These are phyloP conservation scores for Steinernema carpocapsae DNA, from an alignment of 2,888 invertebrate species.

Conservation along the genomic window DNA sequence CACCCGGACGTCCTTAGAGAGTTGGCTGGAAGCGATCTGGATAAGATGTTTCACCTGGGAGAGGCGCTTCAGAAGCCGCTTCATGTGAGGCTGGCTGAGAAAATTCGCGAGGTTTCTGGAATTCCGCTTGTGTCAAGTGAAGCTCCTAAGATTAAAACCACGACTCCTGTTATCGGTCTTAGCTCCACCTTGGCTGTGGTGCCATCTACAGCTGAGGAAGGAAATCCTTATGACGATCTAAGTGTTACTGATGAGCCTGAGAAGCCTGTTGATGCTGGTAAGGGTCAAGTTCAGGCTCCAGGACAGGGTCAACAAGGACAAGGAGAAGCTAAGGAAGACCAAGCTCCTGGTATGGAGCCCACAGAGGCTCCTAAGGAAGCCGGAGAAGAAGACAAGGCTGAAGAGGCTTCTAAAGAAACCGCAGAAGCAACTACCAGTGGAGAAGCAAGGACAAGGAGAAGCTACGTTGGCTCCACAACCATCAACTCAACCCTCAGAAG, in stretches of 20 bases:
- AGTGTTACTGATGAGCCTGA: neutral
- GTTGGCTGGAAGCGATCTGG: slow-evolving; percentile 48
- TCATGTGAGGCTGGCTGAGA: slow-evolving; percentile 53
- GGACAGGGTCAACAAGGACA: no score
- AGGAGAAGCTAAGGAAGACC: neutral
- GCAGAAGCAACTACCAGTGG: neutral
- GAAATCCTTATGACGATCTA: slow-evolving; percentile 10
- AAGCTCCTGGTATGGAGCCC: neutral
- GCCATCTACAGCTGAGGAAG: neutral
- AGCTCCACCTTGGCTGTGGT: neutral
- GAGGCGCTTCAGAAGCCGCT: slow-evolving; percentile 47
- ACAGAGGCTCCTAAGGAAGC: neutral
- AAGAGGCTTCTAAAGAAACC: neutral
- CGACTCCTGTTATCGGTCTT: neutral
- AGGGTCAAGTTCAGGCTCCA: neutral
- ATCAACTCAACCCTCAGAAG: no score
- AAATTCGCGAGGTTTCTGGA: slow-evolving; percentile 44
- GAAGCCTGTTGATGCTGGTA: neutral
- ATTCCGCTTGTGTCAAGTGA: neutral
- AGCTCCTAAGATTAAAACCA: neutral
- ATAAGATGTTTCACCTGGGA: slow-evolving; percentile 53
- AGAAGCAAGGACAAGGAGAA: no score
- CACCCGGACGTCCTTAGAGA: slow-evolving; percentile 50
- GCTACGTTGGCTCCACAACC: no score
- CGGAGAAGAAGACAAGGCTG: slow-evolving; percentile 13